Evolutionary conservation across 2,797 vertebrate genomes (phyloP).

Genomic region (Pygocentrus nattereri): DNA sequence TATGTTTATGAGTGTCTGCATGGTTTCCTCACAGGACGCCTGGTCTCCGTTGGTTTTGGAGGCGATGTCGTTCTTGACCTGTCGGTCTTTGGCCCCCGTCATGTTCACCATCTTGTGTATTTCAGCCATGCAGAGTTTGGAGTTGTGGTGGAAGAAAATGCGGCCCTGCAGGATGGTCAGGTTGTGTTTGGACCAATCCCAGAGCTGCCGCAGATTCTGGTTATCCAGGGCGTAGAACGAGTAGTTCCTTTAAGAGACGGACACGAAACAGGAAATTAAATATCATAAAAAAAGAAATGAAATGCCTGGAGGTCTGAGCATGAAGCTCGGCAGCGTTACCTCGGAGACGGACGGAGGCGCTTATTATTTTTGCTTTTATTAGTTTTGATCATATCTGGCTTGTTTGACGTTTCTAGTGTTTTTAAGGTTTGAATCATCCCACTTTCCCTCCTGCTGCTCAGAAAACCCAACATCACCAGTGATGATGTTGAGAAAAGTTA

Average conservation of each 20-base stretch:
- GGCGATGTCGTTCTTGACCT: constrained; percentile 89
- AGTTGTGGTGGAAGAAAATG: constrained; percentile 97
- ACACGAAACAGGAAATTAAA: not conserved
- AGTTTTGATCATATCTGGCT: too few species aligned
- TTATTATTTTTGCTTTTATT: too few species aligned
- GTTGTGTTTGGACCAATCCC: constrained; percentile 98
- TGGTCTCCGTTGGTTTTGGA: constrained; percentile 96
- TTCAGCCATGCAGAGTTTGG: constrained; percentile 93
- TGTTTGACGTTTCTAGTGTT: too few species aligned
- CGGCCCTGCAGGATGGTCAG: constrained; percentile 90
- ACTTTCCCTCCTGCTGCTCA: too few species aligned
- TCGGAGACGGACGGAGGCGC: too few species aligned
- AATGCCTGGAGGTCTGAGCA: too few species aligned
- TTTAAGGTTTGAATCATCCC: too few species aligned
- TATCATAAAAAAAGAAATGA: not conserved
- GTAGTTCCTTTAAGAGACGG: constrained; percentile 82
- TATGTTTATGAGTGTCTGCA: not conserved
- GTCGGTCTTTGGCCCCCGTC: constrained; percentile 88
- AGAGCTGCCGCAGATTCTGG: constrained; percentile 96
- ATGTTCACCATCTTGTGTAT: constrained; percentile 94
- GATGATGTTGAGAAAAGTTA: too few species aligned
- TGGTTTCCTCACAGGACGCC: constrained; percentile 89
- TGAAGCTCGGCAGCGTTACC: too few species aligned
- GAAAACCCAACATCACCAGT: too few species aligned
- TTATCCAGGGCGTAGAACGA: constrained; percentile 98